Evolutionary conservation across 2,113 vertebrate species (phyloP), one percentile per base, ranked within the genome.

Genomic region (Ursus arctos): DNA sequence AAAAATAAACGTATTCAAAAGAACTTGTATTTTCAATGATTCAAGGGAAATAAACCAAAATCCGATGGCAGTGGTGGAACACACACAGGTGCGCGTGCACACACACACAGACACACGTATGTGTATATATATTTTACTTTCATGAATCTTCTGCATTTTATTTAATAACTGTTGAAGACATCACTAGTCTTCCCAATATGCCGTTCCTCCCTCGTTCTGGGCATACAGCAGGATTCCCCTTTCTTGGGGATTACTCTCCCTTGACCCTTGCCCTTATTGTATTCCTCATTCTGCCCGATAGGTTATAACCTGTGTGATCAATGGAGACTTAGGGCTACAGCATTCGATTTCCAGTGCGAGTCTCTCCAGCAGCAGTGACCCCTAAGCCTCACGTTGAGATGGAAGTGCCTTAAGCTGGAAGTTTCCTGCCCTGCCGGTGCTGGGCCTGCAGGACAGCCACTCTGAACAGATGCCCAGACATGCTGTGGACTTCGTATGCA

Each of bases 1-100:
- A 87, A 89, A 53, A 84, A 95, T 88, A 84, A 83, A 55, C 26
- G 14, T 71, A 57, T 72, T 74, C 22, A 87, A 72, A 96, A 97
- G 72, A 87, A 65, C 21, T 59, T 80, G 63, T 26, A 22, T 36
- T 80, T 67, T 94, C 83, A 81, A 0, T 57, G 57, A 82, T 43
- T 76, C 28, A 74, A 81, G 95, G 51, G 28, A 92, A 83, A 80
- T 49, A 88, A 65, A 67, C 21, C 24, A 24, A 65, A 87, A 83
- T 18, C 33, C 13, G 65, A 10, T 22, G 76, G 1, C 3, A 63
- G 72, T 61, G 31, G 14, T 51, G 11, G 51, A 72, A 47, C 33
- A n/a, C 21, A 40, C 18, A 19, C 36, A 4, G 43, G 43, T 43
- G 6, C 1, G 43, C 43, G 43, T 43, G 3, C 33, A 55, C 83